phyloP scores from a whole-genome alignment of 1,140 invertebrate genomes.

The Theocolax elegans region DNA sequence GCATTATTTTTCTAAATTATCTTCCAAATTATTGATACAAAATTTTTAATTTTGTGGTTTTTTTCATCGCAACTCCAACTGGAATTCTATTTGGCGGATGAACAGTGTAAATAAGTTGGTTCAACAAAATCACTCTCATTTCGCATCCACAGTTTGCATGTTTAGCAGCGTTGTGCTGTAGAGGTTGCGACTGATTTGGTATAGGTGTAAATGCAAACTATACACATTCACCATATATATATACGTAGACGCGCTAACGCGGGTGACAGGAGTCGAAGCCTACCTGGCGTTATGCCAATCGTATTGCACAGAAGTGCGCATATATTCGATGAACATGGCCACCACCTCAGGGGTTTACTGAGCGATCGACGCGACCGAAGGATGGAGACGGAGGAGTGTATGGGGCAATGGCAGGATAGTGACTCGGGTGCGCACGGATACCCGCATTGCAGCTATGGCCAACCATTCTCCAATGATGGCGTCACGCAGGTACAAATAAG shows the following conservation, averaged over 20 bases:
- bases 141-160: no score
- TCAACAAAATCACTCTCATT: no score
- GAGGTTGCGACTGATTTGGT: constrained; percentile 42
- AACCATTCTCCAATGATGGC: constrained; percentile 60
- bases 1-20: no score
- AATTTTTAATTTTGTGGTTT: no score
- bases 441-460: constrained; percentile 63
- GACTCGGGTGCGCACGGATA: constrained; percentile 49
- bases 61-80: no score
- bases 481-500: constrained; percentile 57
- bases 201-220: constrained; percentile 35
- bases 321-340: constrained; percentile 49
- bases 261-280: constrained; percentile 58
- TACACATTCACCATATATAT: no score
- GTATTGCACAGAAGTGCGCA: constrained; percentile 44
- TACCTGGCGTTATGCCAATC: constrained; percentile 62
- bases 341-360: constrained; percentile 20
- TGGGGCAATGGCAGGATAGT: neutral
- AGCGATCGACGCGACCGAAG: neutral
- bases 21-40: no score
- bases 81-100: no score
- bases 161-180: no score
- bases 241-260: no score
- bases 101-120: no score
- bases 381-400: neutral